Base-by-base conservation (phyloP, 2,113 vertebrate genomes). In the Dunckerocampus dactyliophorus region DNA sequence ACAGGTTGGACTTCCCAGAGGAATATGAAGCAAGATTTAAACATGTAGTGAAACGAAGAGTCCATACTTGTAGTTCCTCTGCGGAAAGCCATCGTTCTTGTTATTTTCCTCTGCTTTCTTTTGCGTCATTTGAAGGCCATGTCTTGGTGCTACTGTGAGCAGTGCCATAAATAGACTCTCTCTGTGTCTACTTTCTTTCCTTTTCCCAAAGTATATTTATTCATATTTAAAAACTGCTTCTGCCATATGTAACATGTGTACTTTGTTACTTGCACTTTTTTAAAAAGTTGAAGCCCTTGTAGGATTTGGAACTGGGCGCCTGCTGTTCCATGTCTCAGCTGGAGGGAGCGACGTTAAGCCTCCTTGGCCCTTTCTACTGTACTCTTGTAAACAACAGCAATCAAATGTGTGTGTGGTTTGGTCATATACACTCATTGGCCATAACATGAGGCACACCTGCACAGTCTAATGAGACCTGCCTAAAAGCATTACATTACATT, bases 81-180 rank as follows among this genome's bases (percentile, higher is more conserved):
- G 74, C 68, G 43, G 50, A 67, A 68, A 52, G 9, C 57, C 66
- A 54, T 70, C 70, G 61, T 39, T 60, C 59, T 61, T 79, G 53
- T 80, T 46, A 31, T 42, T 55, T 56, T 72, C 63, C 63, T 60
- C 60, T 68, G 66, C 65, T 77, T 68, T 74, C 65, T 79, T 72
- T 57, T 64, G 75, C 73, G 74, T 74, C 79, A 69, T 71, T 62
- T 69, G 46, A 81, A 77, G 74, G 75, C 82, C 67, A 73, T 72
- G 76, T 79, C 61, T 71, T 17, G 84, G 82, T 87, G 84, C 85
- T 86, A 85, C 75, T 65, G 71, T 79, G 61, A 74, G 60, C 80
- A 66, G 49, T 73, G 76, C 76, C 75, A 80, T 68, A 71, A 72
- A 37, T 49, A 58, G 69, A 76, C 67, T 34, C 11, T 39, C n/a